These are phyloP conservation scores for Clitarchus hookeri DNA, from an alignment of 2,888 invertebrate species.

Conservation along the genomic window DNA sequence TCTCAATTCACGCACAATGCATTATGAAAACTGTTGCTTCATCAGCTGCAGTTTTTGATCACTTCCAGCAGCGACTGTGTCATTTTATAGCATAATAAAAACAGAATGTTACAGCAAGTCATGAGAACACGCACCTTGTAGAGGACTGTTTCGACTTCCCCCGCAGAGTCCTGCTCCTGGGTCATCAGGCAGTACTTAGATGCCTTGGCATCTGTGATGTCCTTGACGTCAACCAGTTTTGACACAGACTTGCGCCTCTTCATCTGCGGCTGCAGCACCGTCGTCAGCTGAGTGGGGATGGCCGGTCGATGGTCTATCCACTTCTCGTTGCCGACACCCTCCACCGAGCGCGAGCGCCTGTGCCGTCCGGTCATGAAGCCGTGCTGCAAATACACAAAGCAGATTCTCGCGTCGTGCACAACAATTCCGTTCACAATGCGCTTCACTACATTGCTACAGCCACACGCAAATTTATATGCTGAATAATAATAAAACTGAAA, in stretches of 20 bases:
- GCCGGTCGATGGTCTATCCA: constrained; percentile 92
- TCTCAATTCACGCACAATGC: too few relatives aligned
- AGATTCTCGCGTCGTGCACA: neutral
- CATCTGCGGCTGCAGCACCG: constrained; percentile 85
- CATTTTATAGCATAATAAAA: too few relatives aligned
- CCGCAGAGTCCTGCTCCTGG: constrained; percentile 89
- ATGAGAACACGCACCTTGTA: constrained; percentile 67
- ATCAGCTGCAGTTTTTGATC: too few relatives aligned
- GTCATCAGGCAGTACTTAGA: constrained; percentile 91
- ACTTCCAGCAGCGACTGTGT: too few relatives aligned
- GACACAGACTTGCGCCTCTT: constrained; percentile 81
- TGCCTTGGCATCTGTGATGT: constrained; percentile 69
- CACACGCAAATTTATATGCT: too few relatives aligned
- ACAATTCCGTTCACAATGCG: too few relatives aligned
- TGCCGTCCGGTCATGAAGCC: constrained; percentile 58
- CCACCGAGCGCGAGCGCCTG: constrained; percentile 80
- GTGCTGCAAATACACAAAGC: neutral
- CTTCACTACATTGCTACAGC: too few relatives aligned
- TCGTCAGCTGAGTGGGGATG: constrained; percentile 80
- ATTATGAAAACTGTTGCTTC: too few relatives aligned
- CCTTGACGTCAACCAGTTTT: constrained; percentile 77
- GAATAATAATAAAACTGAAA: too few relatives aligned
- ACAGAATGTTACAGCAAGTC: too few relatives aligned
- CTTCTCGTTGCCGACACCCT: constrained; percentile 56
- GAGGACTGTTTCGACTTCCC: constrained; percentile 89